phyloP scores from a whole-genome alignment of 2,113 vertebrate species.

The Gambusia affinis region DNA sequence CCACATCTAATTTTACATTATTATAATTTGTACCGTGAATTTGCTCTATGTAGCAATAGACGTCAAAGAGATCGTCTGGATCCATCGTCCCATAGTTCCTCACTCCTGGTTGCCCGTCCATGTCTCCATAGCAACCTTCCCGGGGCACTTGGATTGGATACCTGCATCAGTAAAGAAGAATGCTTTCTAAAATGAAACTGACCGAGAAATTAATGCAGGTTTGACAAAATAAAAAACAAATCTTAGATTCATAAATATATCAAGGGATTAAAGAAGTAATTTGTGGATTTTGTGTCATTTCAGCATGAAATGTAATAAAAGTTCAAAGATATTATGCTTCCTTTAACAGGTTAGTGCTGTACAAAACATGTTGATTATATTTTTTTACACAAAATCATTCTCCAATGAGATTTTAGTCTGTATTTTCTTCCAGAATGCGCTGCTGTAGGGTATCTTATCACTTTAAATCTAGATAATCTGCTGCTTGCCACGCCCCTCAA shows the following conservation, averaged over 20 bases:
- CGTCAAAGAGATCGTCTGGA: conserved; percentile 87
- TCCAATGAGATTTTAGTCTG: too few relatives aligned
- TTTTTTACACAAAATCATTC: too few relatives aligned
- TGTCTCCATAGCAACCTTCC: conserved; percentile 92
- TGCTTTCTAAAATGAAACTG: background rate
- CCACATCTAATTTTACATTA: background rate
- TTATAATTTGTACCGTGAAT: conserved; percentile 81
- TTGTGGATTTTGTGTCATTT: background rate
- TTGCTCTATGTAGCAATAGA: conserved; percentile 92
- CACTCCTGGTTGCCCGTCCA: conserved; percentile 90
- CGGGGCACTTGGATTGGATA: conserved; percentile 92
- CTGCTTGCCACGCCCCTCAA: too few relatives aligned
- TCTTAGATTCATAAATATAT: too few relatives aligned
- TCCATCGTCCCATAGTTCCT: conserved; percentile 91
- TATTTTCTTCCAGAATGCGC: too few relatives aligned
- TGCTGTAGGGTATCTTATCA: too few relatives aligned
- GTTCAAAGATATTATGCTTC: too few relatives aligned
- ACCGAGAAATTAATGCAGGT: background rate
- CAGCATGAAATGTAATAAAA: background rate
- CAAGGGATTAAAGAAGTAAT: background rate
- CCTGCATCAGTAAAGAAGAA: conserved; percentile 63
- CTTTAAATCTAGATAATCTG: too few relatives aligned
- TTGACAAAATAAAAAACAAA: background rate
- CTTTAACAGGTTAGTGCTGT: too few relatives aligned
- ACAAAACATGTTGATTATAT: too few relatives aligned